Percentiles rank a stretch among this genome's conserved stretches.
phyloP scores from a whole-genome alignment of 2,888 invertebrate genomes.

The Callosobruchus maculatus region DNA sequence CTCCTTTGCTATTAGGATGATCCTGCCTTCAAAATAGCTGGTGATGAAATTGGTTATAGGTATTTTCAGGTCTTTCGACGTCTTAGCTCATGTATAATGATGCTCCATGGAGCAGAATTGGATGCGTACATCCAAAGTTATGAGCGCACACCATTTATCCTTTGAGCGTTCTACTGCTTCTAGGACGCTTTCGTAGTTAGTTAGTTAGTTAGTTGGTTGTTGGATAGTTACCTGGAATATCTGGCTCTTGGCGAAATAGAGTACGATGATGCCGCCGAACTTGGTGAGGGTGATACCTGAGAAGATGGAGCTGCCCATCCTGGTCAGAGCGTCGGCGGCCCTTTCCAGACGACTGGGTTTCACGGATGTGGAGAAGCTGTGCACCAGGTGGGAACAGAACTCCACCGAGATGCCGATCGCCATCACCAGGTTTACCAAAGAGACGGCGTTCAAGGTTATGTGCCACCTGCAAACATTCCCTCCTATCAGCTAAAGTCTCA shows the following conservation, averaged over 20 bases:
- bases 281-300: conserved; percentile 98
- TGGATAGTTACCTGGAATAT: conserved; percentile 80
- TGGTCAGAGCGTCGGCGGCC: conserved; percentile 78
- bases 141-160: too few relatives aligned
- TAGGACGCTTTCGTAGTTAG: too few relatives aligned
- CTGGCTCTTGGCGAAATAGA: conserved; percentile 96
- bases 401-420: conserved; percentile 97
- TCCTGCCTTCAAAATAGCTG: too few relatives aligned
- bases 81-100: too few relatives aligned
- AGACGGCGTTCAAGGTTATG: conserved; percentile 93
- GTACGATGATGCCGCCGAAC: conserved; percentile 93
- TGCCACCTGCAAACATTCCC: conserved; percentile 71
- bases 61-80: too few relatives aligned
- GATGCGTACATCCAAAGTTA: too few relatives aligned
- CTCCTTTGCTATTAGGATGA: too few relatives aligned
- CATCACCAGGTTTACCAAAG: conserved; percentile 96
- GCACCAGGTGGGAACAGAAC: conserved; percentile 96
- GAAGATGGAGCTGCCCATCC: conserved; percentile 94
- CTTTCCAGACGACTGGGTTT: conserved; percentile 68
- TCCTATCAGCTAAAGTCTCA: too few relatives aligned
- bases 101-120: too few relatives aligned
- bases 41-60: too few relatives aligned
- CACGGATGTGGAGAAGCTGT: conserved; percentile 82
- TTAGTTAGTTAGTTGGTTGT: too few relatives aligned
- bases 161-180: too few relatives aligned